Evolutionary conservation across 2,113 vertebrate genomes (phyloP).

Genomic region (Tamias sibiricus): DNA sequence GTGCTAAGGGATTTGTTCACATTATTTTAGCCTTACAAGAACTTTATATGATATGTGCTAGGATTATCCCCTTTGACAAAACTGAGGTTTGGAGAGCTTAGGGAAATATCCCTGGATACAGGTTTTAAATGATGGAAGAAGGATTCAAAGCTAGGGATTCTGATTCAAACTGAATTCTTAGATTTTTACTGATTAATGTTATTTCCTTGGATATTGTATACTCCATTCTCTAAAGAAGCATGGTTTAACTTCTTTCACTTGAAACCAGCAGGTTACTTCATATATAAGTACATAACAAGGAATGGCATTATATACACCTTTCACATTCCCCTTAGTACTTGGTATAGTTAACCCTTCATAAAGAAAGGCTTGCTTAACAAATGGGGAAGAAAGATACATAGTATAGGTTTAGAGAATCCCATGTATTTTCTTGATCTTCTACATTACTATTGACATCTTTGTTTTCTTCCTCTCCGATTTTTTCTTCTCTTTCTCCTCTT

Average conservation of each 20-base stretch:
- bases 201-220: not conserved
- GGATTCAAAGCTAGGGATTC: not conserved
- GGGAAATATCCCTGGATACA: not conserved
- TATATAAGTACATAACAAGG: not conserved
- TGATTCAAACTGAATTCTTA: not conserved
- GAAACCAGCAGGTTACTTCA: not conserved
- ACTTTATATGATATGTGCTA: not conserved
- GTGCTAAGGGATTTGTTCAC: not conserved
- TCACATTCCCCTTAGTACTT: not conserved
- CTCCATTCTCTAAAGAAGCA: not conserved
- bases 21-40: not conserved
- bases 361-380: not conserved
- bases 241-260: not conserved
- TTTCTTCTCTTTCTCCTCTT: not conserved
- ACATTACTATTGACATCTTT: not conserved
- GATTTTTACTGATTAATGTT: not conserved
- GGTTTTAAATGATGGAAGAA: not conserved
- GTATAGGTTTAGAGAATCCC: not conserved
- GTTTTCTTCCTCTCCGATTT: not conserved
- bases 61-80: constrained; percentile 2
- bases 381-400: not conserved
- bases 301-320: not conserved
- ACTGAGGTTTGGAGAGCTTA: not conserved
- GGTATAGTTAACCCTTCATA: not conserved
- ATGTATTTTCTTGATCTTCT: not conserved